Evolutionary conservation across 2,888 invertebrate genomes (phyloP).

Genomic region (Dicranocentrus wangi): DNA sequence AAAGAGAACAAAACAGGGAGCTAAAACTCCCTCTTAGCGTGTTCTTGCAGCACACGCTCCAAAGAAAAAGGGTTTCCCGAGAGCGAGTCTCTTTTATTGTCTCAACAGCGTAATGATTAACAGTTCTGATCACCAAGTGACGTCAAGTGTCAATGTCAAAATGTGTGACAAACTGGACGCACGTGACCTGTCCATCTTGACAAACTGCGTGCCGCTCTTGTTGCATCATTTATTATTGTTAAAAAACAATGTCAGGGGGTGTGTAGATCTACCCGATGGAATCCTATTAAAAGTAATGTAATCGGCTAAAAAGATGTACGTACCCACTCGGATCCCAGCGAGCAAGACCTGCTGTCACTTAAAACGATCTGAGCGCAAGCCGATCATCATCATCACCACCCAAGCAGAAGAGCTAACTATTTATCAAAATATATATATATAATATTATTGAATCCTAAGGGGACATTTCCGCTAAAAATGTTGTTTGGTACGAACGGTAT

Average conservation of each 20-base stretch:
- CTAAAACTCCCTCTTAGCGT: not conserved
- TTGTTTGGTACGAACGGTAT: not conserved
- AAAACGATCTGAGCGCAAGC: conserved; percentile 48
- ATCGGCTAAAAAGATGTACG: conserved; percentile 29
- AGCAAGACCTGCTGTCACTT: conserved; percentile 55
- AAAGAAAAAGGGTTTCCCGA: not conserved
- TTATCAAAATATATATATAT: conserved; percentile 45
- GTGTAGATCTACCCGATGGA: not conserved
- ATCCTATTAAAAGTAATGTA: conserved; percentile 55
- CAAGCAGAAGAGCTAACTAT: conserved; percentile 46
- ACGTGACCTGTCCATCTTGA: conserved; percentile 54
- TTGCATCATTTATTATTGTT: conserved; percentile 56
- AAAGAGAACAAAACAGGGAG: not conserved
- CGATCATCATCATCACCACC: conserved; percentile 34
- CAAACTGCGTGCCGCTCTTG: conserved; percentile 21
- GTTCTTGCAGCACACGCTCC: too few relatives aligned
- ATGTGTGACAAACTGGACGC: conserved; percentile 61
- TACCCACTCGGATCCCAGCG: too few relatives aligned
- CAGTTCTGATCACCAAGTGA: conserved; percentile 22
- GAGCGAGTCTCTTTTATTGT: not conserved
- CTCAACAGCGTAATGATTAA: conserved; percentile 32
- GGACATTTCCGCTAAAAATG: conserved; percentile 14
- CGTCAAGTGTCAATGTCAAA: conserved; percentile 57
- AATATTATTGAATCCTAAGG: conserved; percentile 24
- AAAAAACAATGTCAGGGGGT: conserved; percentile 48